Conservation (phyloP, 2,113 vertebrate genomes). For the Chiloscyllium plagiosum region DNA sequence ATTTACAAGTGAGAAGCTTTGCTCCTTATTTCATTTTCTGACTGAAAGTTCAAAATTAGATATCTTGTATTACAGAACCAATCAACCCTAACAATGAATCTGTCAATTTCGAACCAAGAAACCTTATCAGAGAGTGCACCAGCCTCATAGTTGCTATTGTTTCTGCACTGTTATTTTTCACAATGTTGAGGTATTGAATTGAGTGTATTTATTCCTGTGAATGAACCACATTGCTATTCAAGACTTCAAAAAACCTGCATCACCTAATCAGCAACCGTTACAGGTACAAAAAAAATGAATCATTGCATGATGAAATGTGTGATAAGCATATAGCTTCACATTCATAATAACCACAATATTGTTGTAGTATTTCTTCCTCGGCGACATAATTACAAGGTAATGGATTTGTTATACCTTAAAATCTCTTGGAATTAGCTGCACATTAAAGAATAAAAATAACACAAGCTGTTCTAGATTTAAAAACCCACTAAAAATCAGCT, state of each 20-base stretch:
- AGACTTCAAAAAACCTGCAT: neutral
- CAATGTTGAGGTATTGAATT: neutral
- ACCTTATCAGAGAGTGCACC: neutral
- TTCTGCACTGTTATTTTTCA: neutral
- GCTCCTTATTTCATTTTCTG: neutral
- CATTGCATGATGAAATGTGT: conserved; percentile 26
- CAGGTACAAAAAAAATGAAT: conserved; percentile 29
- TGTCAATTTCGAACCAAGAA: neutral
- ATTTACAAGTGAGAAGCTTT: neutral
- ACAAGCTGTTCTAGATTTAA: conserved; percentile 23
- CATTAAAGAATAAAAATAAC: conserved; percentile 19
- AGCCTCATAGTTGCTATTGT: neutral
- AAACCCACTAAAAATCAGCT: conserved; percentile 24
- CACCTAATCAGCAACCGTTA: conserved; percentile 26
- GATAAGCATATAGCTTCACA: conserved; percentile 15
- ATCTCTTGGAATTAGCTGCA: neutral
- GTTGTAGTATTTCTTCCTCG: neutral
- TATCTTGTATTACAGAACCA: neutral
- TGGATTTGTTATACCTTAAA: conserved; percentile 15
- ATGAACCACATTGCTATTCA: neutral
- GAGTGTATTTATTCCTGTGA: conserved; percentile 20
- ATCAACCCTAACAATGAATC: neutral
- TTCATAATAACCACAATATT: conserved; percentile 31
- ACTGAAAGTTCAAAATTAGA: neutral
- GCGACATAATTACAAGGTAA: conserved; percentile 35